Evolutionary conservation across 1,140 invertebrate genomes (phyloP).

Genomic region (Drosophila elegans): DNA sequence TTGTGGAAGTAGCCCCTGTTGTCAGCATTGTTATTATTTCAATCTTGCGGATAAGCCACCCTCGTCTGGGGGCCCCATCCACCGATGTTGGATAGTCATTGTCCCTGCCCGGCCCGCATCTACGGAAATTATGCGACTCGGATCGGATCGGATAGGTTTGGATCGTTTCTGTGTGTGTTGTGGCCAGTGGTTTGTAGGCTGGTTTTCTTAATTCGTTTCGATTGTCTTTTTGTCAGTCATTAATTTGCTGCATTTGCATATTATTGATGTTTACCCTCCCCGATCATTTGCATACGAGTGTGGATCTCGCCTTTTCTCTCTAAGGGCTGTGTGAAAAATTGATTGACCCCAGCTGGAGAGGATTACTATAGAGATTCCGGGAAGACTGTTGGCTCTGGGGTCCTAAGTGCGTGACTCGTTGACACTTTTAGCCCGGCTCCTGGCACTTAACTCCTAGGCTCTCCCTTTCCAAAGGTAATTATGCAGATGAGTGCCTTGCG

Average conservation of each 20-base stretch:
- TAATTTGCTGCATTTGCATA: conserved; percentile 83
- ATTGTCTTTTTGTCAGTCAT: conserved; percentile 84
- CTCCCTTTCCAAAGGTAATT: conserved; percentile 24
- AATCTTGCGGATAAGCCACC: conserved; percentile 57
- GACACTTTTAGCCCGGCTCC: conserved; percentile 47
- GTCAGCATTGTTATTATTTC: conserved; percentile 54
- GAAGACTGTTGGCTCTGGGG: not conserved
- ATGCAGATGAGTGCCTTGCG: conserved; percentile 51
- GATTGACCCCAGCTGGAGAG: conserved; percentile 38
- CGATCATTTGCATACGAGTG: conserved; percentile 65
- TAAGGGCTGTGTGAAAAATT: conserved; percentile 66
- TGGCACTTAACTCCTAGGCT: not conserved
- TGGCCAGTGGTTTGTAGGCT: conserved; percentile 53
- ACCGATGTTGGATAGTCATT: not conserved
- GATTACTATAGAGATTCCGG: conserved; percentile 3
- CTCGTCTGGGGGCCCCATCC: conserved; percentile 14
- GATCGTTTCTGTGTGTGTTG: conserved; percentile 3
- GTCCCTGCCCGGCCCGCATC: conserved; percentile 60
- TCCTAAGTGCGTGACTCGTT: conserved; percentile 52
- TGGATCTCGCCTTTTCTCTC: conserved; percentile 9
- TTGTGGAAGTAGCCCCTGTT: conserved; percentile 47
- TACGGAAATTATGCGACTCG: conserved; percentile 55
- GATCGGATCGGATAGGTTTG: conserved; percentile 5
- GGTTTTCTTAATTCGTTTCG: conserved; percentile 80
- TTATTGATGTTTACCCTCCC: conserved; percentile 69